Conservation (phyloP, 2,113 vertebrate genomes). For the Ardeotis arabs region DNA sequence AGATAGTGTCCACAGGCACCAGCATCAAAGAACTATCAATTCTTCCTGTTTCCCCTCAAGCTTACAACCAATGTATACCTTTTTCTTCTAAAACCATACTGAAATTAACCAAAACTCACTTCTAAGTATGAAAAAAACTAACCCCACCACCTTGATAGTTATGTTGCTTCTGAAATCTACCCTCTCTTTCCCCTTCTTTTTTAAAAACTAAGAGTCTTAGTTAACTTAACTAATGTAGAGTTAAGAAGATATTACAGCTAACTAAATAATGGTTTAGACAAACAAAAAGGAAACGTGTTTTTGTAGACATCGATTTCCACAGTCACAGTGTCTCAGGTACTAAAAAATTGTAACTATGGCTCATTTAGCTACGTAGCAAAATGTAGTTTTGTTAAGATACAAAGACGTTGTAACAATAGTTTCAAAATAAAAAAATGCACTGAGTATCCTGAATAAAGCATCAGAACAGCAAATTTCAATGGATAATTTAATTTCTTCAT, state of each 20-base stretch:
- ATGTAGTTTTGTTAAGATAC: neutral
- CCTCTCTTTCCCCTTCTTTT: neutral
- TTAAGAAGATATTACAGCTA: neutral
- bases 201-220: neutral
- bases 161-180: neutral
- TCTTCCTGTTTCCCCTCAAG: neutral
- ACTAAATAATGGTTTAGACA: neutral
- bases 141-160: neutral
- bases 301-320: neutral
- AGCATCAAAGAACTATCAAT: fast-evolving
- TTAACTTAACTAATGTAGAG: neutral
- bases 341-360: neutral
- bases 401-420: neutral
- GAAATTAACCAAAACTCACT: neutral
- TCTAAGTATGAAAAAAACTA: neutral
- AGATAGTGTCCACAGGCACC: neutral
- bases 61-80: neutral
- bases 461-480: neutral
- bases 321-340: neutral
- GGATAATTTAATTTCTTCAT: neutral
- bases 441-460: neutral
- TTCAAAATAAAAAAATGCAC: neutral
- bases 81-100: neutral
- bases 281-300: neutral
- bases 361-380: neutral